Evolutionary conservation across 2,113 vertebrate genomes (phyloP), one percentile per base, ranked within the genome.

Genomic region (Dipodomys merriami): DNA sequence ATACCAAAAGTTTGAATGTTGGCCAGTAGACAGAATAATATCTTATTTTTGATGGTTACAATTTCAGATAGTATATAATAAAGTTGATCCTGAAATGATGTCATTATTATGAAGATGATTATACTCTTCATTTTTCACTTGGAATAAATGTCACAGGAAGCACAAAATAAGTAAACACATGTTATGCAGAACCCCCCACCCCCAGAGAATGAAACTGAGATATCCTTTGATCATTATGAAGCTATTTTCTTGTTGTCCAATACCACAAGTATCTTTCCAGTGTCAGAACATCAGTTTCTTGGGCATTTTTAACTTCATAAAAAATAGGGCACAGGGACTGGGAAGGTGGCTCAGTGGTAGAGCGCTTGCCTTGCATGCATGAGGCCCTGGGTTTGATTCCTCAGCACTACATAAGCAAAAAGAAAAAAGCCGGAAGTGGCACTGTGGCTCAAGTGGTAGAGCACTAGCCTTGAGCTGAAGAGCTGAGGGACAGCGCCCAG

Each of bases 121-220:
- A 44, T 39, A 84, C 64, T 69, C 2, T 4, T 79, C 76, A 30
- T 88, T 73, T 94, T 94, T 92, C 49, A n/a, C 69, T 80, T 88
- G 49, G 39, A 7, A 2, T 57, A 83, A 89, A 76, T 29, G 49
- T 79, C 13, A 35, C 5, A 77, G 22, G n/a, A 80, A 72, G 5
- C 7, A 64, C 27, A 57, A 39, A 94, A 74, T 1, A 57, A 29
- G 25, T 27, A 77, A 95, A 87, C 27, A 57, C 11, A 22, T 4
- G 20, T 19, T 35, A 8, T 29, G 73, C 12, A 8, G 29, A 77
- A 78, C 4, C 33, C 5, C 39, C 39, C 64, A 57, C 33, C 5
- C 39, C 39, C 64, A 57, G 53, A 25, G 72, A 91, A 68, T 89
- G 20, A 91, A 83, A 62, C 29, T 67, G 77, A 68, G 19, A 67